A percentile compares a stretch with the other conserved stretches of the same genome.
phyloP scores from a whole-genome alignment of 1,140 invertebrate genomes.

The Neelides sp. region DNA sequence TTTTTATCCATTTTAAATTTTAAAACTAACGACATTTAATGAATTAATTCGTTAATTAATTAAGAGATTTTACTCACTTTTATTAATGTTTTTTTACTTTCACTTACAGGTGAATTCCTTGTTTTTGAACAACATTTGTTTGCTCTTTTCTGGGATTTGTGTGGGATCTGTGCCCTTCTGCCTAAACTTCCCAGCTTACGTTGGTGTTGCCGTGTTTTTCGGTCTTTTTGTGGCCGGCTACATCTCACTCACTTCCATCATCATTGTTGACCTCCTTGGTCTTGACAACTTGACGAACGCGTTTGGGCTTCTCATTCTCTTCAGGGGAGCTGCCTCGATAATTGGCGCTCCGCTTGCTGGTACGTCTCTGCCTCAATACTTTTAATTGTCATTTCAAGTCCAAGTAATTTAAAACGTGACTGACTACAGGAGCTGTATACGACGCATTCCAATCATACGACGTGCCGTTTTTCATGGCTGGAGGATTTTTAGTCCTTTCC shows the following conservation, averaged over 20 bases:
- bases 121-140: slow-evolving; percentile 84
- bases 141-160: slow-evolving; percentile 74
- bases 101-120: slow-evolving; percentile 79
- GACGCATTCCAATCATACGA: slow-evolving; percentile 73
- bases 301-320: slow-evolving; percentile 87
- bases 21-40: slow-evolving; percentile 49
- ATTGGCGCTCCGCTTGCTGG: slow-evolving; percentile 53
- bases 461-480: slow-evolving; percentile 83
- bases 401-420: slow-evolving; percentile 1
- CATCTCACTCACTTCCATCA: slow-evolving; percentile 94
- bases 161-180: slow-evolving; percentile 76
- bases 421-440: slow-evolving; percentile 62
- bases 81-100: too few species aligned
- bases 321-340: slow-evolving; percentile 82
- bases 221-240: slow-evolving; percentile 92
- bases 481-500: slow-evolving; percentile 69
- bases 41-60: too few species aligned
- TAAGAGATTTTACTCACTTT: too few species aligned
- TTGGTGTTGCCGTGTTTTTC: slow-evolving; percentile 77
- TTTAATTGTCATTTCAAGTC: slow-evolving; percentile 3
- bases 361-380: slow-evolving; percentile 32
- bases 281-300: slow-evolving; percentile 91
- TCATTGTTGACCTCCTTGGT: slow-evolving; percentile 87
- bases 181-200: slow-evolving; percentile 57
- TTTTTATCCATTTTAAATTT: slow-evolving; percentile 14